Percentiles rank a stretch among this genome's conserved stretches.
Conservation (phyloP, 2,113 vertebrate genomes). For the Elachura formosa region DNA sequence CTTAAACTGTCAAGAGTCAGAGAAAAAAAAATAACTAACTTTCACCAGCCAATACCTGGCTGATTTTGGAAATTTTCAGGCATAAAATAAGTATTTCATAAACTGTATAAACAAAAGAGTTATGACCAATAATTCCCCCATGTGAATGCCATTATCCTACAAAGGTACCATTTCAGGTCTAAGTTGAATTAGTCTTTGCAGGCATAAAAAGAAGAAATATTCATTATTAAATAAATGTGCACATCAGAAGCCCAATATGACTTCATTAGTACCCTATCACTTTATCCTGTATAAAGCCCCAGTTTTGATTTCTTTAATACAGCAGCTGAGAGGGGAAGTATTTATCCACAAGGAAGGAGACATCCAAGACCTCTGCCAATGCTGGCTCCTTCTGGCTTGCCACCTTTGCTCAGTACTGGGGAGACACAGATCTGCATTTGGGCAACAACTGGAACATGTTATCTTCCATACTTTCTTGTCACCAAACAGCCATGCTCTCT, state of each 20-base stretch:
- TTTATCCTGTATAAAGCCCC: neutral
- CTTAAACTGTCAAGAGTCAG: neutral
- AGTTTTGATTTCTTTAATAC: neutral
- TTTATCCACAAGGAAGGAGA: neutral
- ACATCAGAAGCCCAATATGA: neutral
- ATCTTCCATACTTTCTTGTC: neutral
- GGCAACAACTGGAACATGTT: neutral
- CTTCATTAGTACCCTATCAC: neutral
- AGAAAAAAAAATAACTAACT: neutral
- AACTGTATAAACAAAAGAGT: neutral
- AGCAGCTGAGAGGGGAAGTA: neutral
- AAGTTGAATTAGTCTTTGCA: neutral
- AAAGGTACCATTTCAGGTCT: neutral
- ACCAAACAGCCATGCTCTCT: neutral
- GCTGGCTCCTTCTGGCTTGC: neutral
- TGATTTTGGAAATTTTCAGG: neutral
- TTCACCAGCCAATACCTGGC: neutral
- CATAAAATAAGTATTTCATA: slow-evolving; percentile 5
- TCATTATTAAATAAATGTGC: neutral
- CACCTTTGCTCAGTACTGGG: neutral
- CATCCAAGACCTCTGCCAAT: neutral
- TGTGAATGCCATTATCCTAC: neutral
- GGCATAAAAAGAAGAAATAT: neutral
- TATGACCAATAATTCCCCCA: neutral
- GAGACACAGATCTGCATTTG: neutral